Base-by-base conservation (phyloP, 2,888 invertebrate genomes). In the Scelioninae gen. 2 region DNA sequence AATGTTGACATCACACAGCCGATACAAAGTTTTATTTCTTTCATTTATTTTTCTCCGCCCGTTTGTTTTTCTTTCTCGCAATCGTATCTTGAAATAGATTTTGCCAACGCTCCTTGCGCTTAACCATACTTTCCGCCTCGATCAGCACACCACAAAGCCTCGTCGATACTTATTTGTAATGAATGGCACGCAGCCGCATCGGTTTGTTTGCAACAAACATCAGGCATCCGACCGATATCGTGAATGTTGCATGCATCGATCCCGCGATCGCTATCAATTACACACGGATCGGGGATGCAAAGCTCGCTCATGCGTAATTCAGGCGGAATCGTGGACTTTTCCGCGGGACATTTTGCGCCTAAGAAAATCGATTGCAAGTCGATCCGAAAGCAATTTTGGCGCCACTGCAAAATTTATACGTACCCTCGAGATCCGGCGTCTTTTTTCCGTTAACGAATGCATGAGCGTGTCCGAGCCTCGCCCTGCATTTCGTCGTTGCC, bases 361-460 rank as follows among this genome's bases (percentile, higher is more conserved):
- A 15, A 19, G 45, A 15, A 41, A 67, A 41, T 39, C 48, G 31
- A 22, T 28, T 37, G 65, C 10, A 9, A 18, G 52, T 45, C 41
- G 52, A 16, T 10, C 19, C 48, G 45, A 65, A 73, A 58, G 57
- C 64, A 73, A 64, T 58, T 68, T 50, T 22, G 37, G 45, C 18
- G 53, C 60, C 64, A 16, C 33, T 73, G 37, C 41, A 39, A 63
- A 69, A 73, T 68, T 68, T 69, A 69, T 64, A 31, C 52, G 22
- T 58, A 48, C 46, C 43, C 58, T 25, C 46, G 55, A 68, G 73
- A 68, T 52, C 37, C 45, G 46, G 52, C 19, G 13, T 15, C 37
- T 28, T 68, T 58, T 73, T 58, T 52, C 68, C 41, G 35, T 68
- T 73, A 68, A 73, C 57, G 52, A 68, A 73, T 63, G 61, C 68